Evolutionary conservation across 2,113 vertebrate species (phyloP), one percentile per base, ranked within the genome.

Genomic region (Empidonax alnorum): DNA sequence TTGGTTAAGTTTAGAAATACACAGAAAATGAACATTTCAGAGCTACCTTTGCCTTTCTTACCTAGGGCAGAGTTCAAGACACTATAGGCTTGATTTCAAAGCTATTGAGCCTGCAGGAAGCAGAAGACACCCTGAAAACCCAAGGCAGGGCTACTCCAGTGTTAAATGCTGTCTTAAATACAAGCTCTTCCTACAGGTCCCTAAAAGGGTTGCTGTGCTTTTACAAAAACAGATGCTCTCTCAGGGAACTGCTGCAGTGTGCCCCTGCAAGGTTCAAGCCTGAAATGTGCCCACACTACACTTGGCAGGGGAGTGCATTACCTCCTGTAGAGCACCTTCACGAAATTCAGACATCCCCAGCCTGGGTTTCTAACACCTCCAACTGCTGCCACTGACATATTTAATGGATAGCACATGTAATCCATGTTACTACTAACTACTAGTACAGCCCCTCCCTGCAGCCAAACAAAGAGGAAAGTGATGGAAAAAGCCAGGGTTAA

Each of bases 1-100:
- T 92, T 76, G 63, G 82, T 97, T 97, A 97, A 66, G 61, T 65
- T 95, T 91, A 95, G 73, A 93, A 96, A 96, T 91, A 84, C 37
- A 91, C 28, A 87, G 74, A 95, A 95, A 97, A 96, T 86, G 12
- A 87, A 79, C 72, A 87, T 79, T 94, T 86, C 24, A n/a, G 42
- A 79, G 78, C 28, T 47, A 42, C 37, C 71, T 94, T 87, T 84
- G 80, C 19, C 35, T 84, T 93, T 62, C 63, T 89, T 91, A 94
- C 71, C 50, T 71, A 86, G 68, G 84, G 72, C 84, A 84, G 52
- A 94, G 50, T 89, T 94, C 72, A 89, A 87, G 46, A 77, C 59
- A 55, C 39, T 72, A 11, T 30, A 87, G 72, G 50, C 30, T 71
- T 41, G 28, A 74, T 73, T 74, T 87, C 77, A 67, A 91, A 95